Conservation (phyloP, 2,113 vertebrate species). For the Oenanthe oenanthe region DNA sequence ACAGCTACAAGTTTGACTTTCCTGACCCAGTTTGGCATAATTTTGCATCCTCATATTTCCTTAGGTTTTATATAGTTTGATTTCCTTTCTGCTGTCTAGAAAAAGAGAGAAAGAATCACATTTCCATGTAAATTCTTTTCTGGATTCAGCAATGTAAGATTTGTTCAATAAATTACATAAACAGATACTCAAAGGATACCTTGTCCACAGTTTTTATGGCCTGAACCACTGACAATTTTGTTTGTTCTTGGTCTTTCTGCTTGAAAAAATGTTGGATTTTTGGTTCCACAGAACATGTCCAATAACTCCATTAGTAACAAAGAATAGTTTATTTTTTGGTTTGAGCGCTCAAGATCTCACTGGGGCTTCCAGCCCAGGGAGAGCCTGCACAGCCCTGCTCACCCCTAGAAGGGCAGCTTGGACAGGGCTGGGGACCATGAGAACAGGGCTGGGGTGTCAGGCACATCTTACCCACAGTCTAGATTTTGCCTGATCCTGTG, state of each 20-base stretch:
- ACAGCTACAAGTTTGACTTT: background rate
- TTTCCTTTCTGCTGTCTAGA: background rate
- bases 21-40: background rate
- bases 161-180: background rate
- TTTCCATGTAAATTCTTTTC: background rate
- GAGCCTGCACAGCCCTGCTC: background rate
- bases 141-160: background rate
- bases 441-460: background rate
- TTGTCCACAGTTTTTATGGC: background rate
- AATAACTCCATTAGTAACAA: background rate
- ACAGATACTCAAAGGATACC: background rate
- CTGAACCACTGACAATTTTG: background rate
- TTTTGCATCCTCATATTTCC: background rate
- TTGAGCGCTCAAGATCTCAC: background rate
- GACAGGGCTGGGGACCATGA: rapidly evolving
- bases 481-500: background rate
- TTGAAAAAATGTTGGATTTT: background rate
- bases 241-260: background rate
- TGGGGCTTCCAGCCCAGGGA: background rate
- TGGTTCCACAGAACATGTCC: rapidly evolving
- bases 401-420: rapidly evolving
- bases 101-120: background rate
- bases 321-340: background rate
- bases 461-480: background rate
- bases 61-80: background rate